Evolutionary conservation across 2,888 invertebrate species (phyloP), one percentile per base, ranked within the genome.

Genomic region (Clitarchus hookeri): DNA sequence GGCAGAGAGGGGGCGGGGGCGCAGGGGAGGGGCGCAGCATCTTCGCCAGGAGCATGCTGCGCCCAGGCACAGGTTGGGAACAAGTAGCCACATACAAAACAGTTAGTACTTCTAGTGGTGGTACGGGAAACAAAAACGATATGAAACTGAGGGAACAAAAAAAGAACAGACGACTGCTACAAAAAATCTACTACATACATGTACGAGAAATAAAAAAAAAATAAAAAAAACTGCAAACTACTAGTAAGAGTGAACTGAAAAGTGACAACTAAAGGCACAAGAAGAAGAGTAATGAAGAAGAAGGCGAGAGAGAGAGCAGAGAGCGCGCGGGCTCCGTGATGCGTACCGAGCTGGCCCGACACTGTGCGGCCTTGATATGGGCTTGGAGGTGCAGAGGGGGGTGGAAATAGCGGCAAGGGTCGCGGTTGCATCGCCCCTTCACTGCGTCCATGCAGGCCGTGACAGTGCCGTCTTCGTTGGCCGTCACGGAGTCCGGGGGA

Each of bases 391-490:
- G 98, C 96, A 98, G 96, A 95, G 98, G 98, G 95, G 98, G 98
- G 96, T 98, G 98, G 96, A 98, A 98, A 97, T 98, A 98, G 96
- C 98, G 97, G 97, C 98, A 98, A 95, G 97, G 97, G 95, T 98
- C 98, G 95, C 98, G 97, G 95, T 97, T 96, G 96, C 98, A 98
- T 96, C 97, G 96, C 95, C 97, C 97, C 96, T 97, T 97, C 95
- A 98, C 97, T 95, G 97, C 98, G 96, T 98, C 98, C 98, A 98
- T 98, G 97, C 98, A 98, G 95, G 98, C 98, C 95, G 98, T 98
- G 95, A 98, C 98, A 94, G 97, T 96, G 96, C 98, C 98, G 96
- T 98, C 98, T 94, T 97, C 96, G 95, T 97, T 98, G 94, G 97
- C 96, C 93, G 96, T 96, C 94, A 98, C 97, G 94, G 97, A 96